Evolutionary conservation across 92 coral and sea anemone species (phyloP).

Genomic region (Epizoanthus rinbou): DNA sequence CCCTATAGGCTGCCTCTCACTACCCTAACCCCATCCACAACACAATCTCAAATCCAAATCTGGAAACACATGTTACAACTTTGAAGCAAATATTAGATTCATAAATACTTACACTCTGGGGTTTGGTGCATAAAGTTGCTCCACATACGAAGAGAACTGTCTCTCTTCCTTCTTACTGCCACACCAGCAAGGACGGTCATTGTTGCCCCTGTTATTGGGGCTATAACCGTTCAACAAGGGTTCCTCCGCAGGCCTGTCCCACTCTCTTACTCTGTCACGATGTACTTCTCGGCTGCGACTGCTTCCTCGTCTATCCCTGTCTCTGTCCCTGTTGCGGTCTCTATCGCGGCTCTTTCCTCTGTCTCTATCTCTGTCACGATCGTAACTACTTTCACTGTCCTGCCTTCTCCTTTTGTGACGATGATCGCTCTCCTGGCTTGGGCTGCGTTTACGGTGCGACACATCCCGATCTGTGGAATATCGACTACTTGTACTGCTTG

Average conservation of each 20-base stretch:
- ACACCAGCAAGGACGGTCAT: conserved; percentile 56
- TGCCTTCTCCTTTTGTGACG: conserved; percentile 78
- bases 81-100: background rate
- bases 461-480: conserved; percentile 47
- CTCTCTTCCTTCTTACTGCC: conserved; percentile 44
- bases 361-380: conserved; percentile 33
- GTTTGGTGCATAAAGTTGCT: conserved; percentile 67
- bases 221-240: conserved; percentile 16
- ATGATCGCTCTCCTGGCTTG: conserved; percentile 76
- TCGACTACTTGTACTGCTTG: conserved; percentile 59
- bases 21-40: too few relatives aligned
- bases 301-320: conserved; percentile 54
- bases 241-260: conserved; percentile 13
- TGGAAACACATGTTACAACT: too few relatives aligned
- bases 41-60: too few relatives aligned
- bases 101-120: conserved; percentile 75
- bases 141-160: conserved; percentile 49
- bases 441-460: conserved; percentile 80
- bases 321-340: conserved; percentile 40
- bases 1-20: too few relatives aligned
- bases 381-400: conserved; percentile 66
- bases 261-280: conserved; percentile 10
- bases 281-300: background rate
- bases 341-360: conserved; percentile 45
- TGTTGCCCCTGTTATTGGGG: background rate